Percentiles rank a stretch among this genome's conserved stretches.
These are phyloP conservation scores for Pogonomyrmex barbatus DNA, from an alignment of 1,140 invertebrate species.

Conservation along the genomic window DNA sequence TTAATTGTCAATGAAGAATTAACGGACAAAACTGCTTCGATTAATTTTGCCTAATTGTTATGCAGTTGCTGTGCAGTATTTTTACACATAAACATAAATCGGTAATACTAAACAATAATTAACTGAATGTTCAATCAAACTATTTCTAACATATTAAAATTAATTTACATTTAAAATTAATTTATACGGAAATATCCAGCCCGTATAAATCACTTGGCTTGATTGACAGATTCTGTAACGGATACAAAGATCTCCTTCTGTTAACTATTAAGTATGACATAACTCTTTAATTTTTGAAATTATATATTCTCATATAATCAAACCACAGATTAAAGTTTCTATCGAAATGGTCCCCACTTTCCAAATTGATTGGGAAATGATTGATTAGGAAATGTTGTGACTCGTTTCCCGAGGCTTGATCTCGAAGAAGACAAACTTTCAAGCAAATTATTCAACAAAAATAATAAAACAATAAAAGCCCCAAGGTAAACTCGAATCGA, in stretches of 20 bases:
- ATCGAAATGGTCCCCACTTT: slow-evolving; percentile 6
- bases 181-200: background rate
- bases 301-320: background rate
- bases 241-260: background rate
- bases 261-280: background rate
- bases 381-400: background rate
- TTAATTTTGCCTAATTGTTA: too few relatives aligned
- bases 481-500: background rate
- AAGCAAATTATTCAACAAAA: slow-evolving; percentile 4
- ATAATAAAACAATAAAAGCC: background rate
- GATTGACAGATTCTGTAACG: background rate
- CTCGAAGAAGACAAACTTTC: background rate
- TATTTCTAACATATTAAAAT: background rate
- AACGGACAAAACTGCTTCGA: too few relatives aligned
- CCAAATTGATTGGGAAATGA: background rate
- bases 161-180: background rate
- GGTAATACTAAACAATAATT: too few relatives aligned
- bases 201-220: background rate
- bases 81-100: too few relatives aligned
- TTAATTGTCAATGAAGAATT: too few relatives aligned
- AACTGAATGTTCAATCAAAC: too few relatives aligned
- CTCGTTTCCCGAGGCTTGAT: background rate
- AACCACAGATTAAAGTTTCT: slow-evolving; percentile 17
- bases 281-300: slow-evolving; percentile 15
- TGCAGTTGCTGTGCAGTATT: too few relatives aligned